Percentiles rank a stretch among this genome's conserved stretches.
phyloP scores from a whole-genome alignment of 2,113 vertebrate genomes.

The Cavia aperea region DNA sequence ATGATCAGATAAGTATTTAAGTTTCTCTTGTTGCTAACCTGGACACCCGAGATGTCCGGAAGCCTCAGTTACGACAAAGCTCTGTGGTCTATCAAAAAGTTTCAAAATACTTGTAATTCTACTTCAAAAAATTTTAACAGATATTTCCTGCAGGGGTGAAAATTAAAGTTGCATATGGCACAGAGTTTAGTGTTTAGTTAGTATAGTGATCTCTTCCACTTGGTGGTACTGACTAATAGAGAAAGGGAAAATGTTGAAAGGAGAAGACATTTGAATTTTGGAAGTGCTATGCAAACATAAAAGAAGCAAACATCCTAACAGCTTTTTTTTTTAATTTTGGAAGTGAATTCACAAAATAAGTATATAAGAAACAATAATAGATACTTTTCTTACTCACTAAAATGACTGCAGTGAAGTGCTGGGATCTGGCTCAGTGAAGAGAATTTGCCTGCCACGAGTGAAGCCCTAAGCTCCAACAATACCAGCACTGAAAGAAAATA shows the following conservation, averaged over 20 bases:
- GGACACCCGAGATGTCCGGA: neutral
- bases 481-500: neutral
- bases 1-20: neutral
- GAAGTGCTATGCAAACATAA: neutral
- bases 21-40: neutral
- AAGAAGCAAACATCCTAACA: neutral
- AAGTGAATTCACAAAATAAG: neutral
- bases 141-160: neutral
- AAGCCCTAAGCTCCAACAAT: neutral
- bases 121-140: neutral
- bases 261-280: neutral
- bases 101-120: neutral
- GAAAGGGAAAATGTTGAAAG: neutral
- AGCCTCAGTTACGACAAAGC: neutral
- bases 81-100: neutral
- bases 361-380: neutral
- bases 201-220: neutral
- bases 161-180: neutral
- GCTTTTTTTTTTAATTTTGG: neutral
- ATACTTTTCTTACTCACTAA: too few relatives aligned
- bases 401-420: neutral
- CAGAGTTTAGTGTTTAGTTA: neutral
- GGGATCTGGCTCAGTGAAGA: neutral
- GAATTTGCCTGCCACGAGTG: neutral
- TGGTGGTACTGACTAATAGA: neutral